phyloP scores from a whole-genome alignment of 2,797 vertebrate genomes.

The Hipposideros larvatus region DNA sequence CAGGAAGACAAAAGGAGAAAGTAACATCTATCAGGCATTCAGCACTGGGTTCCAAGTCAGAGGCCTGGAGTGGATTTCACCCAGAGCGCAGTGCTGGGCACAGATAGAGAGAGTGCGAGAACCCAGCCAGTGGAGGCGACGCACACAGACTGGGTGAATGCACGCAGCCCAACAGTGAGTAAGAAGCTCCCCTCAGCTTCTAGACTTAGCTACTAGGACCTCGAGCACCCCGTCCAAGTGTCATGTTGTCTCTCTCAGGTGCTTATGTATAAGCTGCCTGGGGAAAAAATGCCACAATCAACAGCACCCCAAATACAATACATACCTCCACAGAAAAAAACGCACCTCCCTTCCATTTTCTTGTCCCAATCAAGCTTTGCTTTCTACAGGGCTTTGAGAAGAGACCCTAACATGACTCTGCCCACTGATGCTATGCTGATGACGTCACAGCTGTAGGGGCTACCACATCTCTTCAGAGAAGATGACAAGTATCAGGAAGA shows the following conservation, averaged over 20 bases:
- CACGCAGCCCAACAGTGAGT: conserved; percentile 70
- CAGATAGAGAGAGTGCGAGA: rapidly evolving
- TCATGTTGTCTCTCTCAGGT: rapidly evolving
- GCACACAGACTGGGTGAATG: rapidly evolving
- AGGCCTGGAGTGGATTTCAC: rapidly evolving
- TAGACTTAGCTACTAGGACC: rapidly evolving
- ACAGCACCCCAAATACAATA: rapidly evolving
- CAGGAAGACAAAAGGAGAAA: neutral
- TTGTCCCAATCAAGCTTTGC: rapidly evolving
- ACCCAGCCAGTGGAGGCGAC: rapidly evolving
- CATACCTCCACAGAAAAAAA: neutral
- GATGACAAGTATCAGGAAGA: neutral
- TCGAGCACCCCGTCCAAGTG: neutral
- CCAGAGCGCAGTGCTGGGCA: rapidly evolving
- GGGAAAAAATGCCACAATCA: neutral
- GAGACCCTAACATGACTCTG: neutral
- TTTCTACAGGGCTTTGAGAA: neutral
- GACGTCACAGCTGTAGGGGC: neutral
- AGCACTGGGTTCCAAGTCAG: neutral
- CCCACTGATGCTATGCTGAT: neutral
- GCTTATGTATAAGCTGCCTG: rapidly evolving
- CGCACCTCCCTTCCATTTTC: no score
- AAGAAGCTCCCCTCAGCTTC: rapidly evolving
- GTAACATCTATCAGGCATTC: rapidly evolving
- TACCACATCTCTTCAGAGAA: rapidly evolving